Conservation (phyloP, 2,113 vertebrate species). For the Neodontobutis hainanensis region DNA sequence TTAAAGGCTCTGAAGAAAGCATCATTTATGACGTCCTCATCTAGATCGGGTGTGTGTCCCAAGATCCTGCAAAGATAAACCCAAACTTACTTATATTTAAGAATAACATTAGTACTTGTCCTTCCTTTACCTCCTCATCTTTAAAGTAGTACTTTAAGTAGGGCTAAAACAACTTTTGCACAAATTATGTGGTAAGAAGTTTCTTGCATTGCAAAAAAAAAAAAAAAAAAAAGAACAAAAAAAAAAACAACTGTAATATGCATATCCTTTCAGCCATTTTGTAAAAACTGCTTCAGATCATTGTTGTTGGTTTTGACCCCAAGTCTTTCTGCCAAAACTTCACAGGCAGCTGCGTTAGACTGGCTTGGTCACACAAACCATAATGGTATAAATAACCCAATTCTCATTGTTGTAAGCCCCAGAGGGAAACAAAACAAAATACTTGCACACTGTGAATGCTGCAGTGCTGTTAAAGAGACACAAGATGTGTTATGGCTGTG, state of each 20-base stretch:
- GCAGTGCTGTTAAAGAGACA: constrained; percentile 43
- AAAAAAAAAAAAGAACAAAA: too few species aligned
- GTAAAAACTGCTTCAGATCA: constrained; percentile 36
- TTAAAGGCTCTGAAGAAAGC: constrained; percentile 95
- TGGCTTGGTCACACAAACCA: constrained; percentile 32
- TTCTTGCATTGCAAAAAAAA: not conserved
- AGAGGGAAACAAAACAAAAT: constrained; percentile 53
- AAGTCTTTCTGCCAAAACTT: constrained; percentile 25
- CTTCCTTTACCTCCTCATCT: not conserved
- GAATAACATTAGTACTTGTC: not conserved
- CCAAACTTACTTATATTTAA: constrained; percentile 5
- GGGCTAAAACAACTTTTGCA: constrained; percentile 8
- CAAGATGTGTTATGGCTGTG: constrained; percentile 6
- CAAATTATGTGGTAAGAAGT: constrained; percentile 51
- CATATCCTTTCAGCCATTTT: constrained; percentile 13
- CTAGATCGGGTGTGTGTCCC: constrained; percentile 90
- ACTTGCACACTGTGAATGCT: constrained; percentile 62
- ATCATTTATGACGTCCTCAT: constrained; percentile 91
- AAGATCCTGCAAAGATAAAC: constrained; percentile 84
- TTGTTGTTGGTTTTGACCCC: constrained; percentile 54
- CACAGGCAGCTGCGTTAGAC: constrained; percentile 32
- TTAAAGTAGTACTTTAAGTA: constrained; percentile 13
- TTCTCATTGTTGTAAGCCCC: constrained; percentile 52
- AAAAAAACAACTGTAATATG: not conserved
- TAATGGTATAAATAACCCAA: constrained; percentile 48